These are phyloP conservation scores for Ctenopoma kingsleyae DNA, from an alignment of 2,797 vertebrate genomes.

Conservation along the genomic window DNA sequence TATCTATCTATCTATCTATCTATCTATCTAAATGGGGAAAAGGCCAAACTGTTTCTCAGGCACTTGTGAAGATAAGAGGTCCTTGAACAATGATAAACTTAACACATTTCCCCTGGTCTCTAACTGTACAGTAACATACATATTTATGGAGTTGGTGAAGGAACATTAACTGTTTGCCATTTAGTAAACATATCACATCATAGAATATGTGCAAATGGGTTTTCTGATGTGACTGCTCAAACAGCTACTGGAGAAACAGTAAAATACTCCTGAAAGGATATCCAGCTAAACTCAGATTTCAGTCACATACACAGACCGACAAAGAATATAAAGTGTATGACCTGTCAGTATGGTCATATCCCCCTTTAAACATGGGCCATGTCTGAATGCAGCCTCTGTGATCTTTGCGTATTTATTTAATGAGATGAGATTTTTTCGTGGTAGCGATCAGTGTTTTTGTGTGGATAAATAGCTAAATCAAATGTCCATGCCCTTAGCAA, in stretches of 20 bases:
- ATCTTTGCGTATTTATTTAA: slow-evolving; percentile 25
- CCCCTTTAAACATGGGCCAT: slow-evolving; percentile 21
- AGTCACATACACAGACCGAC: slow-evolving; percentile 6
- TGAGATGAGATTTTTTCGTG: slow-evolving; percentile 13
- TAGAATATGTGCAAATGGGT: not conserved
- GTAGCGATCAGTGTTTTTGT: slow-evolving; percentile 33
- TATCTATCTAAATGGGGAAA: not conserved
- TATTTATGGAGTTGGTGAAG: slow-evolving; percentile 12
- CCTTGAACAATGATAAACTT: not conserved
- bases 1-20: not conserved
- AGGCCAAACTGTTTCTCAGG: not conserved
- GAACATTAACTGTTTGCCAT: slow-evolving; percentile 23
- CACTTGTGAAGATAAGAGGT: not conserved
- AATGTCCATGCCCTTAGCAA: slow-evolving; percentile 45
- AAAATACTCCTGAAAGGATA: slow-evolving; percentile 3
- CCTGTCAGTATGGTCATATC: slow-evolving; percentile 21
- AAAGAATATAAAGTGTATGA: slow-evolving; percentile 19
- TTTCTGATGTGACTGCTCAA: slow-evolving; percentile 12
- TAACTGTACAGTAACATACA: slow-evolving; percentile 4
- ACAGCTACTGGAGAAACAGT: slow-evolving; percentile 9
- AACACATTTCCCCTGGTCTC: not conserved
- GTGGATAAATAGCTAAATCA: slow-evolving; percentile 46
- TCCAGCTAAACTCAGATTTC: slow-evolving; percentile 8
- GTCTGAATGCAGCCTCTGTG: slow-evolving; percentile 42
- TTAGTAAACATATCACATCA: slow-evolving; percentile 28